phyloP scores from a whole-genome alignment of 2,888 invertebrate species.

The Lithophane ornitopus region DNA sequence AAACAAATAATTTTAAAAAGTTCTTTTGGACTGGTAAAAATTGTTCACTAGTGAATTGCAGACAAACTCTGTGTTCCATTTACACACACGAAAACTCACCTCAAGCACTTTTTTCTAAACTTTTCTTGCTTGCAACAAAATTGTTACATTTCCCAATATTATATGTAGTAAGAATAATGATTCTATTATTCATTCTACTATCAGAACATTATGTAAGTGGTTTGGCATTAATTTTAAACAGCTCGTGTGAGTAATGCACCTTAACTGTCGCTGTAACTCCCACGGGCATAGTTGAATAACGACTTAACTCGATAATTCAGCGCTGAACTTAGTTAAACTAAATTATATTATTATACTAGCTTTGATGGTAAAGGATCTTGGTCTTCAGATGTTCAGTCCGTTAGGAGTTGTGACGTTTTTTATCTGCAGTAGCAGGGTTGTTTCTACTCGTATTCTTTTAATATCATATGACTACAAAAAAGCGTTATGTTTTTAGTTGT shows the following conservation, averaged over 20 bases:
- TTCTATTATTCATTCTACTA: constrained; percentile 5
- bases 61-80: background rate
- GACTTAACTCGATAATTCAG: constrained; percentile 57
- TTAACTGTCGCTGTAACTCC: constrained; percentile 37
- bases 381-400: background rate
- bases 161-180: background rate
- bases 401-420: background rate
- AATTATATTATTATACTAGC: constrained; percentile 51
- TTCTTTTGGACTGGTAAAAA: background rate
- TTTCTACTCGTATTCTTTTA: no score
- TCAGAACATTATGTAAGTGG: constrained; percentile 9
- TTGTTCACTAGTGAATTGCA: background rate
- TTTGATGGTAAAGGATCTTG: constrained; percentile 39
- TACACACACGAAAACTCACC: background rate
- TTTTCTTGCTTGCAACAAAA: background rate
- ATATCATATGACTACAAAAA: no score
- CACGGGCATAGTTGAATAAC: constrained; percentile 44
- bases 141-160: background rate
- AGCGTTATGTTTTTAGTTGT: no score
- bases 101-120: background rate
- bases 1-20: background rate
- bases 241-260: constrained; percentile 43
- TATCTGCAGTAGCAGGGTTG: background rate
- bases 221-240: constrained; percentile 38
- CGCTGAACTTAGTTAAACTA: constrained; percentile 38